Conservation (phyloP, 2,888 invertebrate genomes). For the Noctua janthina region DNA sequence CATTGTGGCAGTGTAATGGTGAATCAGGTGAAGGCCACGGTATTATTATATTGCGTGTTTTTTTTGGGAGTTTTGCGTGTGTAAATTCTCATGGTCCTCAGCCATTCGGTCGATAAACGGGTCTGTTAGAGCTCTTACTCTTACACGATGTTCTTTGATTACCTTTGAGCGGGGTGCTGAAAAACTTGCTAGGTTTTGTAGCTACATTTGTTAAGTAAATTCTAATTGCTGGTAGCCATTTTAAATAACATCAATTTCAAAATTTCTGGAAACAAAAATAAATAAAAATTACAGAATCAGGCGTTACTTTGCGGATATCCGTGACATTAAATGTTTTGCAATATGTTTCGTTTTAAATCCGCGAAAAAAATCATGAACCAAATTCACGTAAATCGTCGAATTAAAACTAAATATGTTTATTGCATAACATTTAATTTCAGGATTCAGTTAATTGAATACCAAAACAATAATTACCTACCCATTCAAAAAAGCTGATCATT, state of each 20-base stretch:
- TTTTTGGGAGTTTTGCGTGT: not conserved
- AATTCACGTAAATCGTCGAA: too few species aligned
- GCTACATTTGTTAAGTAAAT: not conserved
- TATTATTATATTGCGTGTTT: not conserved
- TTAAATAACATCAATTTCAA: too few species aligned
- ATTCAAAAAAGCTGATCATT: not conserved
- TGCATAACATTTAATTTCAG: not conserved
- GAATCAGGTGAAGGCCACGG: not conserved
- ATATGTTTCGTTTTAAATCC: too few species aligned
- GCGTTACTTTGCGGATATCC: too few species aligned
- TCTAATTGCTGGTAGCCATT: not conserved
- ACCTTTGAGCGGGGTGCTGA: not conserved
- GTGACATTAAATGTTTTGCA: too few species aligned
- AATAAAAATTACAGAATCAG: too few species aligned
- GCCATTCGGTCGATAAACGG: accelerated
- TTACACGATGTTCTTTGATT: not conserved
- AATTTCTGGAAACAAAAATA: not conserved
- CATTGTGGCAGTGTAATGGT: not conserved
- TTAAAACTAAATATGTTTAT: too few species aligned
- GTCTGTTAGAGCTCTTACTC: not conserved
- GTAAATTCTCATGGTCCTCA: not conserved
- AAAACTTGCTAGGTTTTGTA: not conserved
- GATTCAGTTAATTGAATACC: not conserved
- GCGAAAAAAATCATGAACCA: too few species aligned
- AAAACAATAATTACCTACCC: not conserved